Conservation (phyloP, 23 tunicate genomes). For the Phallusia fumigata region DNA sequence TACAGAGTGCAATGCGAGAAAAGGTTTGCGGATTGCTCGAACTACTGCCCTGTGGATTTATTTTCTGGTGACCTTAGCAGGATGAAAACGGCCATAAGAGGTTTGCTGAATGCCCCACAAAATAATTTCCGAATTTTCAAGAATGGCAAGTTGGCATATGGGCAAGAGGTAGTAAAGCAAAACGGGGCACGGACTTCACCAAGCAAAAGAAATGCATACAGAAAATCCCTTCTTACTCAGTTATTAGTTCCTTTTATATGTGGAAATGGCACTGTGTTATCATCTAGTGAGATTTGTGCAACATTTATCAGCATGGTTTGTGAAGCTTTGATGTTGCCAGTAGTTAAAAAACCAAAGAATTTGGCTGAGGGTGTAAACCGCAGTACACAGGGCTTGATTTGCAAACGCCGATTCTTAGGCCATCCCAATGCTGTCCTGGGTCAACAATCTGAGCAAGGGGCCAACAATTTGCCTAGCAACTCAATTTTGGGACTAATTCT, state of each 20-base stretch:
- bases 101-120: constrained; percentile 39
- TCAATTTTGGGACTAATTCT: constrained; percentile 25
- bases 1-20: constrained; percentile 23
- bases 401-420: background rate
- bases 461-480: constrained; percentile 15
- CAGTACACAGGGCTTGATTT: background rate
- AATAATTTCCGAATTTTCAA: constrained; percentile 53
- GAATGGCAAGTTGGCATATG: constrained; percentile 42
- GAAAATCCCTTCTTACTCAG: background rate
- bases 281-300: background rate
- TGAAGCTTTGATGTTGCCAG: constrained; percentile 23
- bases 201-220: background rate
- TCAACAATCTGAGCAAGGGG: background rate
- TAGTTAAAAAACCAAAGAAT: background rate
- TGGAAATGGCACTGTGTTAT: background rate
- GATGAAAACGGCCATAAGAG: constrained; percentile 45
- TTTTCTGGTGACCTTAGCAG: constrained; percentile 51
- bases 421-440: background rate
- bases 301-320: constrained; percentile 21
- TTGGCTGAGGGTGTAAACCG: background rate
- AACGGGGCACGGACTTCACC: background rate
- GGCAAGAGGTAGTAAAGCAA: constrained; percentile 41
- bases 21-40: constrained; percentile 12
- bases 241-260: background rate
- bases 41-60: constrained; percentile 68